Conservation (phyloP, 2,888 invertebrate genomes). For the Acronicta alni region DNA sequence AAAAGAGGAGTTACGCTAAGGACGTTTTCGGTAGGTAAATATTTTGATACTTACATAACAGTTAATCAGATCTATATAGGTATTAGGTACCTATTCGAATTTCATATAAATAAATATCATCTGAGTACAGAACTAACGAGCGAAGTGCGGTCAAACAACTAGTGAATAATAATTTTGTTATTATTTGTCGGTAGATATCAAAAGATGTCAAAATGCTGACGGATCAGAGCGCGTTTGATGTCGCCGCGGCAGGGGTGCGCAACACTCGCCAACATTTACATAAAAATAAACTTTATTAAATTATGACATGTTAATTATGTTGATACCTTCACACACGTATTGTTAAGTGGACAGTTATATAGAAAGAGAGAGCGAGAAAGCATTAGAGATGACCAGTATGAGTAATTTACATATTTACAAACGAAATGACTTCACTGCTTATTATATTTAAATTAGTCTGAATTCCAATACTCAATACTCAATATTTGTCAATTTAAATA, state of each 20-base stretch:
- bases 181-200: constrained; percentile 86
- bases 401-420: constrained; percentile 34
- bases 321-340: constrained; percentile 35
- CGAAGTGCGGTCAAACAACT: constrained; percentile 55
- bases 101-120: constrained; percentile 44
- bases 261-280: constrained; percentile 74
- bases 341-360: constrained; percentile 32
- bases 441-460: too few species aligned
- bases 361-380: background rate
- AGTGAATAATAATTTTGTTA: constrained; percentile 72
- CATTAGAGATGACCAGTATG: background rate
- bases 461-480: too few species aligned
- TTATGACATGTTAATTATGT: constrained; percentile 67
- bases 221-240: constrained; percentile 73
- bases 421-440: background rate
- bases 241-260: constrained; percentile 77
- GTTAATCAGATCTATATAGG: too few species aligned
- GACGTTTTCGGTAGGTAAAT: background rate
- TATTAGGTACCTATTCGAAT: too few species aligned
- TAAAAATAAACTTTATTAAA: constrained; percentile 72
- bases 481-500: too few species aligned
- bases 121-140: constrained; percentile 36
- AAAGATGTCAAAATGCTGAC: constrained; percentile 86
- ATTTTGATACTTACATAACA: background rate
- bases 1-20: too few species aligned